Evolutionary conservation across 1,140 invertebrate species (phyloP), one percentile per base, ranked within the genome.

Genomic region (Diorhabda elongata): DNA sequence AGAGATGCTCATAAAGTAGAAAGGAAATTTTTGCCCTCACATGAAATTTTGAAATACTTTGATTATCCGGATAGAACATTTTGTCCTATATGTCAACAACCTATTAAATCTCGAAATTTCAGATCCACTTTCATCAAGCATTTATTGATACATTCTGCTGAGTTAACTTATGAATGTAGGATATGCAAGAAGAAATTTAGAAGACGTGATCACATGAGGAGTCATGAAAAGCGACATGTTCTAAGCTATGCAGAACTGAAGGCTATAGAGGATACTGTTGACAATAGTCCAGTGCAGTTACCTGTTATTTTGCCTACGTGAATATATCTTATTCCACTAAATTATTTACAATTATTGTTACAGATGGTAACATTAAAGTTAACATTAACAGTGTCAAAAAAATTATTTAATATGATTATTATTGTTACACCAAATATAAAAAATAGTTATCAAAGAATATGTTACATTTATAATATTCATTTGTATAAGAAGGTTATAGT

Each of bases 21-120:
- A 6, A 75, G 67, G 67, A 68, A 73, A 41, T 11, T 68, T 42
- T 58, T 75, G 56, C 63, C 72, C 0, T 58, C 57, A 5, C 58
- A 70, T 42, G 72, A 76, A 68, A 58, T 76, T 0, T 66, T 71
- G 43, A 73, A 69, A 42, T 74, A 71, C 43, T 66, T 74, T 26
- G n/a, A 68, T 45, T 7, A 57, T 2, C 58, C 65, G 44, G 57
- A 75, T 56, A 63, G 71, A 64, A 68, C 63, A 4, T 47, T 69
- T 7, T 76, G 75, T 52, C 75, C 75, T 5, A 68, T 76, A 44
- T 76, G 75, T 69, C 61, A 70, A 42, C 73, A 71, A 67, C 59
- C 64, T 8, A 68, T 73, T 9, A 58, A 67, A 41, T 52, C 52
- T 6, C 52, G n/a, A 9, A 68, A 67, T 8, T 73, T 69, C 42